Conservation (phyloP, 2,113 vertebrate genomes). For the Morone chrysops region DNA sequence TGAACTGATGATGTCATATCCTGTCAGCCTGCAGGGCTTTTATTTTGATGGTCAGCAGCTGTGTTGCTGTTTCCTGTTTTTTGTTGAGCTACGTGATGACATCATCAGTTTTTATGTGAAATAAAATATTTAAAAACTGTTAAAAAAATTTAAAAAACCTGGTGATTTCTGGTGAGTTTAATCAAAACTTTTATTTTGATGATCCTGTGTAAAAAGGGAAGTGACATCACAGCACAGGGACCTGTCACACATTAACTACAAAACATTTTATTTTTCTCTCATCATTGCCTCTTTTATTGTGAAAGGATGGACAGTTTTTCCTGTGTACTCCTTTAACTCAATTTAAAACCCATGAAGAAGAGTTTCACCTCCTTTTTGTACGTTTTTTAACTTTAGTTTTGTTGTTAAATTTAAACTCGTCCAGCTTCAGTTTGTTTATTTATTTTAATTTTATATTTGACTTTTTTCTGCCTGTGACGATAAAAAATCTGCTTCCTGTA, state of each 20-base stretch:
- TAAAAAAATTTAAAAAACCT: slow-evolving; percentile 4
- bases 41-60: slow-evolving; percentile 22
- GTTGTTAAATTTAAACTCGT: not conserved
- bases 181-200: slow-evolving; percentile 29
- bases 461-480: too few species aligned
- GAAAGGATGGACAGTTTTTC: not conserved
- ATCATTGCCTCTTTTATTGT: slow-evolving; percentile 35
- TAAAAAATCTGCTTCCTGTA: not conserved
- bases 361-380: not conserved
- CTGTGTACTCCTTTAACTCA: too few species aligned
- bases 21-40: slow-evolving; percentile 28
- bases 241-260: not conserved
- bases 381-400: not conserved
- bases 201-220: slow-evolving; percentile 6
- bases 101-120: slow-evolving; percentile 39
- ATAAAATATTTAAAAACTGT: slow-evolving; percentile 11
- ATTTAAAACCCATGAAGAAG: too few species aligned
- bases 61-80: slow-evolving; percentile 29
- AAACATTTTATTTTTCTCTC: not conserved
- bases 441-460: slow-evolving; percentile 1
- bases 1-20: slow-evolving; percentile 48
- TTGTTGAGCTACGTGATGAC: not conserved
- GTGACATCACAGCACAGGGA: slow-evolving; percentile 10
- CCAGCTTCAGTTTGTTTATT: not conserved
- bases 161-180: slow-evolving; percentile 2